Evolutionary conservation across 2,888 invertebrate species (phyloP).

Genomic region (Xestia ashworthii): DNA sequence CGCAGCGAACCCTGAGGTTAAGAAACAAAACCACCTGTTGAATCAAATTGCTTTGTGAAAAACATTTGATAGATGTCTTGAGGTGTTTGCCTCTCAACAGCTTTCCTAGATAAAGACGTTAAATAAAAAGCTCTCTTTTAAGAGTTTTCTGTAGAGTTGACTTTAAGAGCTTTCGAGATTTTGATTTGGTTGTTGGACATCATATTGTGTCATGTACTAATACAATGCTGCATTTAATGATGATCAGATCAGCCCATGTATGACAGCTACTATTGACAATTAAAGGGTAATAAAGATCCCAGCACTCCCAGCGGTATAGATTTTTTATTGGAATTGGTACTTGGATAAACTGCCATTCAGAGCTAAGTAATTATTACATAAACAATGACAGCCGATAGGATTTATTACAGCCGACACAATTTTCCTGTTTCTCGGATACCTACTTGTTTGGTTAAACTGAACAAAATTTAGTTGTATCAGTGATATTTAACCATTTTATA

Average conservation of each 20-base stretch:
- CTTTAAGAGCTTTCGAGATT: background rate
- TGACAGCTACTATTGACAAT: background rate
- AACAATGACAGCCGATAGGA: conserved; percentile 30
- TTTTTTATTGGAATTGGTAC: background rate
- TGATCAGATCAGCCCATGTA: background rate
- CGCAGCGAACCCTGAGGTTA: conserved; percentile 49
- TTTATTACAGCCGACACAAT: conserved; percentile 2
- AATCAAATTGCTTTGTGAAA: conserved; percentile 55
- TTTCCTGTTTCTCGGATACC: conserved; percentile 30
- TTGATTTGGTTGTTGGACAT: background rate
- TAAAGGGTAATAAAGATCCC: background rate
- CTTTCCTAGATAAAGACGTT: conserved; percentile 15
- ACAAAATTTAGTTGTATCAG: background rate
- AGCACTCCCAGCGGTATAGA: background rate
- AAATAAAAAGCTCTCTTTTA: conserved; percentile 23
- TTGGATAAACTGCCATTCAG: background rate
- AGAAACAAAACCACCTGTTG: conserved; percentile 70
- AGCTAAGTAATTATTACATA: conserved; percentile 4
- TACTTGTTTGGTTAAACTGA: background rate
- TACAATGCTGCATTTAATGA: background rate
- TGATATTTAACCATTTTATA: background rate
- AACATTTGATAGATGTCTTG: conserved; percentile 46
- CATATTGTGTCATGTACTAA: background rate
- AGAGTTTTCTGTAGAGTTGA: background rate
- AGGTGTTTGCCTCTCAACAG: conserved; percentile 24